Evolutionary conservation across 2,797 vertebrate species (phyloP).

Genomic region (Vespertilio murinus): DNA sequence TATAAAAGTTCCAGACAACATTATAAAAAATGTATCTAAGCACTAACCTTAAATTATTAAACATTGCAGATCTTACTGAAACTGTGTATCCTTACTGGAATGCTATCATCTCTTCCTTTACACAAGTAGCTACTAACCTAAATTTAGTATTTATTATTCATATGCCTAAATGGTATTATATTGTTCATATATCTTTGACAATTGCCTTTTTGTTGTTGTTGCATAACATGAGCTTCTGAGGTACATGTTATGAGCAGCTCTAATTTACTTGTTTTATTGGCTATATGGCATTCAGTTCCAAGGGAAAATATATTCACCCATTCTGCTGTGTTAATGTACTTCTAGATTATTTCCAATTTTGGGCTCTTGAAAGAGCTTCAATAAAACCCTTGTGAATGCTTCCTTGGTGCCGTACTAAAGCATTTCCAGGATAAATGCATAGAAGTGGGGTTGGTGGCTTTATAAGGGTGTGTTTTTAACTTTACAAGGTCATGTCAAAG

Average conservation of each 20-base stretch:
- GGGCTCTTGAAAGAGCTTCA: background rate
- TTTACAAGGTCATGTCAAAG: background rate
- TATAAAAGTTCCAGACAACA: background rate
- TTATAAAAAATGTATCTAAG: background rate
- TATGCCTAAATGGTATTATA: background rate
- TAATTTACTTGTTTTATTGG: background rate
- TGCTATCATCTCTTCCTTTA: background rate
- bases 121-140: background rate
- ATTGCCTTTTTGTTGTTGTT: background rate
- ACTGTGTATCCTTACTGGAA: background rate
- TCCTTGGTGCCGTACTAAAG: background rate
- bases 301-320: background rate
- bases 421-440: background rate
- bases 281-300: background rate
- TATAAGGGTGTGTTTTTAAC: background rate
- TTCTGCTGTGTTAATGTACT: background rate
- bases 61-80: background rate
- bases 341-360: background rate
- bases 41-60: background rate
- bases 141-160: slow-evolving; percentile 21
- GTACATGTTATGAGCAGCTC: background rate
- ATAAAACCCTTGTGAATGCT: background rate
- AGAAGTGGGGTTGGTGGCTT: background rate
- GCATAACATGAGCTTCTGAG: background rate
- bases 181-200: background rate